Evolutionary conservation across 2,888 invertebrate species (phyloP), one percentile per base, ranked within the genome.

Genomic region (Limnephilus marmoratus): DNA sequence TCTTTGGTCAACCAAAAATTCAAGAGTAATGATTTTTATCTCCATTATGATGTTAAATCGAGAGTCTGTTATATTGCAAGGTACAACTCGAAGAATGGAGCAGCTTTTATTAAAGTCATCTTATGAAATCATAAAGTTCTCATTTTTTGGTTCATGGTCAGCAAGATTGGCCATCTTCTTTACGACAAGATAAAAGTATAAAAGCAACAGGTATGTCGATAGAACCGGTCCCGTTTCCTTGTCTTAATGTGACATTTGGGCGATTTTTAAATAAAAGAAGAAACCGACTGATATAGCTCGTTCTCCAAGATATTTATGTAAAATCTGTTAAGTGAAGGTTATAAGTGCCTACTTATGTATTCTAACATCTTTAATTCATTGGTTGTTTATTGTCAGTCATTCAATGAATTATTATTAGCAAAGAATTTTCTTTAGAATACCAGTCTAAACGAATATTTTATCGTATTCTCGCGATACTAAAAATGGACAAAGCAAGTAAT

Each of bases 131-230:
- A 13, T 90, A 90, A 90, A 9, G 68, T 82, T 68, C 80, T 29
- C 24, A 87, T 31, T 85, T 91, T 91, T 91, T 91, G 89, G 91
- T 90, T 83, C 91, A 91, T 82, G 91, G 91, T 85, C 91, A 91
- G 81, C 91, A 18, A 85, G 89, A 83, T 91, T 37, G 83, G 41
- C 86, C 91, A 91, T 89, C 91, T 91, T 83, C 82, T 83, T 37
- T 87, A n/a, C 82, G 37, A 29, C 86, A 68, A 24, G 37, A 91
- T 88, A 88, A 86, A 81, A 82, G 41, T 81, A 80, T 91, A 41
- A 85, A 34, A 41, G 31, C 68, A 0, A 18, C 85, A 18, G 83
- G 83, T 37, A 83, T 86, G 12, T 41, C 82, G 13, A 31, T 18
- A 18, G 53, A 89, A 91, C 91, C 91, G 91, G 91, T 91, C 83